Base-by-base conservation (phyloP, 2,113 vertebrate genomes). In the Colistium nudipinnis region DNA sequence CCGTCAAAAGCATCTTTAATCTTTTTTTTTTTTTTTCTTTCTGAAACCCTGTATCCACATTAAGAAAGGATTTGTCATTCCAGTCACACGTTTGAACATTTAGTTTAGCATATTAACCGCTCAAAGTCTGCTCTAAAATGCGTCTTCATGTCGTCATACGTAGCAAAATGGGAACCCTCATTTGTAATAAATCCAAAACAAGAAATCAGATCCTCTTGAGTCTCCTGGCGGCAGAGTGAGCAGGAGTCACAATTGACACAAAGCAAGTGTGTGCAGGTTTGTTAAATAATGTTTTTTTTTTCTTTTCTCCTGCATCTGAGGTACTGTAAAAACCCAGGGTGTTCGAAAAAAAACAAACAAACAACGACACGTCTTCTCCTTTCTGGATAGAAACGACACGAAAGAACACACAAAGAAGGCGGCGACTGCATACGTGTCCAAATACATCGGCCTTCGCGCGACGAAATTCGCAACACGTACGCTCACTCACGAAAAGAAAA, bases 1-100 rank as follows among this genome's bases (percentile, higher is more conserved):
- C 68, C 67, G 53, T 78, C 48, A 59, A 63, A 85, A 78, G 68
- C 33, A 61, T 62, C 44, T 76, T 73, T 67, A 55, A 76, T n/a
- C n/a, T n/a, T n/a, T n/a, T n/a, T n/a, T n/a, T n/a, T n/a, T n/a
- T n/a, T n/a, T n/a, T n/a, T n/a, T n/a, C n/a, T n/a, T n/a, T n/a
- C n/a, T n/a, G n/a, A 87, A 82, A 87, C 87, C 87, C 87, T 87
- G 87, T 87, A 43, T 84, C 70, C 84, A 80, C 61, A 10, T 33
- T 76, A 39, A 67, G 52, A 81, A 83, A 87, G 35, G 53, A 33
- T 55, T 25, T 55, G 60, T 65, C 39, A n/a, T 68, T 66, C 65
- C 54, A 61, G 12, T 66, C 55, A 30, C 59, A 71, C 64, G 59
- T 57, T 51, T 80, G 56, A 36, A 69, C 41, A 61, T 11, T 30